Percentiles rank a stretch among this genome's conserved stretches.
Evolutionary conservation across 2,888 invertebrate genomes (phyloP).

Genomic region (Chymomyza procnemis): DNA sequence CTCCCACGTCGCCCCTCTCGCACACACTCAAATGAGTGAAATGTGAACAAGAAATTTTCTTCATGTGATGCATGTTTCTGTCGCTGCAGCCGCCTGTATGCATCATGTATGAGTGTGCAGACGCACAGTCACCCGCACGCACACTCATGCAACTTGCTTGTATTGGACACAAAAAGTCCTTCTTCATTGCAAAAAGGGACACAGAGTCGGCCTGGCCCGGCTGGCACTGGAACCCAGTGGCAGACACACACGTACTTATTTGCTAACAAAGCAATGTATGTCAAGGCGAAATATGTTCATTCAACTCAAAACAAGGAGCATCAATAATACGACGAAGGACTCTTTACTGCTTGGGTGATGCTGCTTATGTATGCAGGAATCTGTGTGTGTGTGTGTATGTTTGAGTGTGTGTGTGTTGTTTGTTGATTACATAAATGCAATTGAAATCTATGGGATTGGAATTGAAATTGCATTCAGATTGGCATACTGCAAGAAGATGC

Average conservation of each 20-base stretch:
- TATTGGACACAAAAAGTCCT: neutral
- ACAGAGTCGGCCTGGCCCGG: no score
- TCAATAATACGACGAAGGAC: constrained; percentile 12
- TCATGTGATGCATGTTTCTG: constrained; percentile 18
- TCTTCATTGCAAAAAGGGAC: neutral
- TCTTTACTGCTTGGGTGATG: neutral
- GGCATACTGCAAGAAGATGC: constrained; percentile 10
- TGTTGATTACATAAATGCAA: constrained; percentile 66
- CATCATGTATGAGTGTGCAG: neutral
- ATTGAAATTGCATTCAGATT: constrained; percentile 51
- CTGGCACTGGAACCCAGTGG: neutral
- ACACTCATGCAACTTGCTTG: neutral
- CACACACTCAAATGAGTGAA: neutral
- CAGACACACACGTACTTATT: constrained; percentile 71
- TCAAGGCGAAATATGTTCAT: constrained; percentile 70
- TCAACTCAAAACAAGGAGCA: constrained; percentile 55
- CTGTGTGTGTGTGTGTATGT: neutral
- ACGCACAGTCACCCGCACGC: no score
- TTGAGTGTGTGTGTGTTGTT: constrained; percentile 30
- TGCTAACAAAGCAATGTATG: constrained; percentile 70
- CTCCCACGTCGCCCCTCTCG: constrained; percentile 4
- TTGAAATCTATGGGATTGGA: constrained; percentile 55
- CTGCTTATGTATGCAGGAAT: constrained; percentile 11
- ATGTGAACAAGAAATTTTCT: constrained; percentile 30
- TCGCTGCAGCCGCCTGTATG: neutral